Base-by-base conservation (phyloP, 2,113 vertebrate species). In the Eudyptes chrysolophus region DNA sequence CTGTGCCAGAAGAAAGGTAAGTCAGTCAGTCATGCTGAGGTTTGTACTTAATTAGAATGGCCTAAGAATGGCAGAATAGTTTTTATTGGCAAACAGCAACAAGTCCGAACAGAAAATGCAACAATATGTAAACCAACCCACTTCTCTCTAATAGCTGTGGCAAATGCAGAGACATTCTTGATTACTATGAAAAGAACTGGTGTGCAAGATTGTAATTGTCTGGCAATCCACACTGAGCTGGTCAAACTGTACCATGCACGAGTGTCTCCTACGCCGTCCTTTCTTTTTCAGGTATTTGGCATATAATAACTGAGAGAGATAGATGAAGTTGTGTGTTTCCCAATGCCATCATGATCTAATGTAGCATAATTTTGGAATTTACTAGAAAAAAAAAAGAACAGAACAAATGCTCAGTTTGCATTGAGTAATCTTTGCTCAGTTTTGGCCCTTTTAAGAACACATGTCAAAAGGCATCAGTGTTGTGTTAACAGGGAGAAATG, bases 231-330 rank as follows among this genome's bases (percentile, higher is more conserved):
- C 17, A 0, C 57, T 7, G 38, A 34, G 32, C 42, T 25, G 3
- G 13, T 18, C 62, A 9, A 3, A 36, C 25, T 9, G 29, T 19
- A 36, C 55, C 40, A 5, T 1, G 29, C 29, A 2, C 0, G 1
- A 26, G 27, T 2, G 4, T 20, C 44, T 14, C 34, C 48, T 62
- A 0, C 2, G 0, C 25, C 18, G 9, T 14, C 57, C 15, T 22
- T 17, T 38, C 14, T 16, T 36, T 20, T 2, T 18, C 10, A 9
- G 7, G 3, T 13, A 6, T 44, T 57, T 40, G 68, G n/a, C 40
- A n/a, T 6, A 11, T 52, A n/a, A 49, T 10, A 20, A 19, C 26
- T 12, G 10, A 42, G 42, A 15, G 15, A 52, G 44, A 11, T 15
- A 52, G 44, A 11, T 61, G 26, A 38, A 68, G 32, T 12, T 0